Base-by-base conservation (phyloP, 2,113 vertebrate species). In the Tragulus kanchil region DNA sequence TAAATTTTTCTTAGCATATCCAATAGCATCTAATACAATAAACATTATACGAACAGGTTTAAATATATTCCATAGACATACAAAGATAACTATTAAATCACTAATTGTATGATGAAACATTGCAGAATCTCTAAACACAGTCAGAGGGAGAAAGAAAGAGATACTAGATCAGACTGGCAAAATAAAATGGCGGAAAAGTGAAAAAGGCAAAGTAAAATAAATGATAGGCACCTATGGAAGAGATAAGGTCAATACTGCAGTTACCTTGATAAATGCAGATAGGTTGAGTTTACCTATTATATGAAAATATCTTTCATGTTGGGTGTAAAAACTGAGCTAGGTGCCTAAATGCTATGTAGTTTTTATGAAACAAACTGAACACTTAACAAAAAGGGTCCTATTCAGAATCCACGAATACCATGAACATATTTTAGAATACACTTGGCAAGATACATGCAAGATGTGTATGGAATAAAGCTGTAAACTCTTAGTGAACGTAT, bases 171-270 rank as follows among this genome's bases (percentile, higher is more conserved):
- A 92, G 15, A 14, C n/a, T 91, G 64, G 56, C 73, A 73, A 81
- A 91, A 71, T 54, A 87, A 78, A 95, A 82, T 64, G n/a, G 26
- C 36, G 56, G 73, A 62, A 50, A 62, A 81, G n/a, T 54, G 64
- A n/a, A 56, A 91, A 87, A 86, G 90, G 54, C 31, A 31, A 61
- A 71, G 88, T 67, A 31, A 78, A 91, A 45, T 78, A 85, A 85
- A 52, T 16, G 36, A 65, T 45, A 65, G 23, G 36, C 23, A 65
- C n/a, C 7, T 52, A 54, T 61, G 73, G 31, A 71, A 95, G 73
- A 64, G 82, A 48, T 45, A 71, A 69, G 45, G 15, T 69, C 62
- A 64, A 90, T 31, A 59, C 10, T 59, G 31, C 31, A 79, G 59
- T 78, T 81, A 36, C 45, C 85, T 21, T 3, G 31, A 61, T 61